A percentile compares a stretch with the other conserved stretches of the same genome.
Evolutionary conservation across 2,797 vertebrate species (phyloP).

Genomic region (Alfaro cultratus): DNA sequence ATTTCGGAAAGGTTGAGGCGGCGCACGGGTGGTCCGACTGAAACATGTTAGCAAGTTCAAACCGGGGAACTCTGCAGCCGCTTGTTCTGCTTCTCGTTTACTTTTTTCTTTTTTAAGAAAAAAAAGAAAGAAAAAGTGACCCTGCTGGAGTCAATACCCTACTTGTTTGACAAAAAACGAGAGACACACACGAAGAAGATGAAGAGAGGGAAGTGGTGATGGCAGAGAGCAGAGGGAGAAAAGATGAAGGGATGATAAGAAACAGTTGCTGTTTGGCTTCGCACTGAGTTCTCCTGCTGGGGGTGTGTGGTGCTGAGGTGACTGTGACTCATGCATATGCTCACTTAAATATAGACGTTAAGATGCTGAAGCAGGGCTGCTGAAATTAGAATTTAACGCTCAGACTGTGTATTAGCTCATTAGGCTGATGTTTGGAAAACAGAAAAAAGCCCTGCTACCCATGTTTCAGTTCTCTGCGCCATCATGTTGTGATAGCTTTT

Average conservation of each 20-base stretch:
- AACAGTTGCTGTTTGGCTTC: slow-evolving; percentile 42
- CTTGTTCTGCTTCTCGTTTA: slow-evolving; percentile 14
- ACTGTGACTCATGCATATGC: slow-evolving; percentile 44
- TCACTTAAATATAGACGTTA: slow-evolving; percentile 14
- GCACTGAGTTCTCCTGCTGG: slow-evolving; percentile 44
- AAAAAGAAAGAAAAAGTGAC: neutral
- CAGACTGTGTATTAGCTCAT: slow-evolving; percentile 13
- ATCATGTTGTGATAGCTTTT: neutral
- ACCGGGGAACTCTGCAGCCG: slow-evolving; percentile 3
- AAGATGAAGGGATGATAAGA: slow-evolving; percentile 39
- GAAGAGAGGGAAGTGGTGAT: neutral
- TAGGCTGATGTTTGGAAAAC: slow-evolving; percentile 19
- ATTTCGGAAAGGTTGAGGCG: slow-evolving; percentile 66
- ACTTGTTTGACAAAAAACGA: neutral
- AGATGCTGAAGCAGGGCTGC: slow-evolving; percentile 1
- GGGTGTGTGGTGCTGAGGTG: slow-evolving; percentile 17
- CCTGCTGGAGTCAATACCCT: neutral
- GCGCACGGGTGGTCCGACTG: slow-evolving; percentile 43
- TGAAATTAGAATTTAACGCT: slow-evolving; percentile 13
- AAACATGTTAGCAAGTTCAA: slow-evolving; percentile 38
- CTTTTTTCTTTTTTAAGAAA: neutral
- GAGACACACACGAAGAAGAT: neutral
- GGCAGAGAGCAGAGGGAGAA: slow-evolving; percentile 2
- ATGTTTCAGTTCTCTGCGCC: neutral
- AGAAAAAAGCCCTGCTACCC: neutral